Percentiles rank a stretch among this genome's conserved stretches.
Conservation (phyloP, 2,888 invertebrate genomes). For the Caenorhabditis sp. region DNA sequence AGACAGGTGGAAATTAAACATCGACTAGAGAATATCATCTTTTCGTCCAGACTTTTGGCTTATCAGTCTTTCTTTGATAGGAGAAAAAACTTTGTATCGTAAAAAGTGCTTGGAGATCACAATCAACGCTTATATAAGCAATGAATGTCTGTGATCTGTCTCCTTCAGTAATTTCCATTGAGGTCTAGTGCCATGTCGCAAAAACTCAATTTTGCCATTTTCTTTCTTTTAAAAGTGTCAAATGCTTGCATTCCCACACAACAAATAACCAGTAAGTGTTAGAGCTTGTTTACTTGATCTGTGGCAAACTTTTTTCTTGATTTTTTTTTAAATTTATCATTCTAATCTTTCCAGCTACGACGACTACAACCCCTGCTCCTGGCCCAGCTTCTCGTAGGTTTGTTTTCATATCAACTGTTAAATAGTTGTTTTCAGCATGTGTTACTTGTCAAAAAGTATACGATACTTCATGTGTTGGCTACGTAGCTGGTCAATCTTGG, state of each 20-base stretch:
- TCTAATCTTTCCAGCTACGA: conserved; percentile 22
- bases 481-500: conserved; percentile 23
- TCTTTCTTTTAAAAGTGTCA: conserved; percentile 2
- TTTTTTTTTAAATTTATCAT: too few relatives aligned
- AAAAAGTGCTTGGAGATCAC: too few relatives aligned
- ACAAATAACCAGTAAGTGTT: conserved; percentile 29
- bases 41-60: background rate
- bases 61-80: background rate
- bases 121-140: too few relatives aligned
- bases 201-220: background rate
- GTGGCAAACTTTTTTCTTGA: too few relatives aligned
- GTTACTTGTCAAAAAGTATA: conserved; percentile 35
- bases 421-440: conserved; percentile 33
- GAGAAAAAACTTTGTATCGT: too few relatives aligned
- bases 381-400: conserved; percentile 33
- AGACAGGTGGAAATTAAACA: background rate
- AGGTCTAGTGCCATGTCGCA: too few relatives aligned
- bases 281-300: too few relatives aligned
- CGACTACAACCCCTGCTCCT: conserved; percentile 47
- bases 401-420: background rate
- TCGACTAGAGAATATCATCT: background rate
- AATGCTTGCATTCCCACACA: conserved; percentile 44
- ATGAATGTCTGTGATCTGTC: too few relatives aligned
- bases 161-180: background rate
- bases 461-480: conserved; percentile 32